A percentile compares a stretch with the other conserved stretches of the same genome.
These are phyloP conservation scores for Leptosomus discolor DNA, from an alignment of 2,113 vertebrate species.

Conservation along the genomic window DNA sequence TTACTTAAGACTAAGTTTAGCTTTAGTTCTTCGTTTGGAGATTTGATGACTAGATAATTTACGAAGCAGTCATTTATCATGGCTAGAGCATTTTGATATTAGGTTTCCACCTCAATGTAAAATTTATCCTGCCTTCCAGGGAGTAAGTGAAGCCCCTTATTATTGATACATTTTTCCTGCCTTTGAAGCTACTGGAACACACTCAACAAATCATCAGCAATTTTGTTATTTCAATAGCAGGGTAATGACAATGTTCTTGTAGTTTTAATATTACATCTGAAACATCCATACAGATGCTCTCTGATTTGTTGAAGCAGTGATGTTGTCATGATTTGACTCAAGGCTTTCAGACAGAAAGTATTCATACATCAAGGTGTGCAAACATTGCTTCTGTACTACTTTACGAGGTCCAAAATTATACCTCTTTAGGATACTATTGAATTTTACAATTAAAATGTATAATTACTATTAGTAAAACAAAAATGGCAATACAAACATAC, in stretches of 20 bases:
- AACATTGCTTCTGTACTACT: not conserved
- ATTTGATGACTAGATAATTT: not conserved
- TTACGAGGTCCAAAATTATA: not conserved
- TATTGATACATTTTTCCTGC: not conserved
- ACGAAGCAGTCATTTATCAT: not conserved
- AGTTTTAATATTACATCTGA: not conserved
- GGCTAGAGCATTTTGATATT: not conserved
- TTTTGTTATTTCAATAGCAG: not conserved
- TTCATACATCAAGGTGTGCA: not conserved
- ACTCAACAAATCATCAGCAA: not conserved
- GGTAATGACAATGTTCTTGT: not conserved
- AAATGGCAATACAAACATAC: not conserved
- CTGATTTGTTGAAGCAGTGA: not conserved
- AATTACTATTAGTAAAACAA: not conserved
- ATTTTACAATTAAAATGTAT: not conserved
- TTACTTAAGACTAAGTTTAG: not conserved
- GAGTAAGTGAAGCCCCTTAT: not conserved
- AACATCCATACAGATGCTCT: not conserved
- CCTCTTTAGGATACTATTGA: not conserved
- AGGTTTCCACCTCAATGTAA: not conserved
- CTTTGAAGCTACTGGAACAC: not conserved
- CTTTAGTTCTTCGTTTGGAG: not conserved
- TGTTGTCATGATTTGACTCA: not conserved
- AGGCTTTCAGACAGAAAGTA: not conserved
- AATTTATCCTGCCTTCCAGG: not conserved